A percentile compares a stretch with the other conserved stretches of the same genome.
phyloP scores from a whole-genome alignment of 2,113 vertebrate species.

The Onychostruthus taczanowskii region DNA sequence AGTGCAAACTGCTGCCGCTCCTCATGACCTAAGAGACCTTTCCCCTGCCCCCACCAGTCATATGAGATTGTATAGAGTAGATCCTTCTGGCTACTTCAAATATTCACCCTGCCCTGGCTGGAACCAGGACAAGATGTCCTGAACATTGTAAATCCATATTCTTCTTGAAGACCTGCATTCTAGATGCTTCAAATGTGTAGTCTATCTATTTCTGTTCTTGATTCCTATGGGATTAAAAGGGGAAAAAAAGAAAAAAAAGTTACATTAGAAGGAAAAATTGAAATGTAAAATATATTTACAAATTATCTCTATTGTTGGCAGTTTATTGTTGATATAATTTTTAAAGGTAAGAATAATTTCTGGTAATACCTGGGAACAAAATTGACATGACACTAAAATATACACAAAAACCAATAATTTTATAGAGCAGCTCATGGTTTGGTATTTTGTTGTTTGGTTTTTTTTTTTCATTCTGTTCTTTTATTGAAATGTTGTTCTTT shows the following conservation, averaged over 20 bases:
- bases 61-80: too few species aligned
- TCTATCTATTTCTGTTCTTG: not conserved
- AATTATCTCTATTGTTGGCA: not conserved
- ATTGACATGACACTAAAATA: not conserved
- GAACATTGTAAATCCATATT: not conserved
- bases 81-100: not conserved
- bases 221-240: not conserved
- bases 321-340: not conserved
- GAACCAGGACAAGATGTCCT: not conserved
- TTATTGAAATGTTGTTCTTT: not conserved
- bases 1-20: not conserved
- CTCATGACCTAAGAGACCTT: accelerated
- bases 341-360: not conserved
- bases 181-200: not conserved
- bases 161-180: not conserved
- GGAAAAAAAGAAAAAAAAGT: not conserved
- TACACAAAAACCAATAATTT: not conserved
- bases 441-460: accelerated
- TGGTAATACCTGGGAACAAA: not conserved
- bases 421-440: not conserved
- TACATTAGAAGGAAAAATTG: not conserved
- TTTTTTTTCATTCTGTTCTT: not conserved
- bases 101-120: not conserved
- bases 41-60: accelerated
- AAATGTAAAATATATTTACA: not conserved